A percentile compares a stretch with the other conserved stretches of the same genome.
Conservation (phyloP, 2,888 invertebrate genomes). For the Dryobota labecula region DNA sequence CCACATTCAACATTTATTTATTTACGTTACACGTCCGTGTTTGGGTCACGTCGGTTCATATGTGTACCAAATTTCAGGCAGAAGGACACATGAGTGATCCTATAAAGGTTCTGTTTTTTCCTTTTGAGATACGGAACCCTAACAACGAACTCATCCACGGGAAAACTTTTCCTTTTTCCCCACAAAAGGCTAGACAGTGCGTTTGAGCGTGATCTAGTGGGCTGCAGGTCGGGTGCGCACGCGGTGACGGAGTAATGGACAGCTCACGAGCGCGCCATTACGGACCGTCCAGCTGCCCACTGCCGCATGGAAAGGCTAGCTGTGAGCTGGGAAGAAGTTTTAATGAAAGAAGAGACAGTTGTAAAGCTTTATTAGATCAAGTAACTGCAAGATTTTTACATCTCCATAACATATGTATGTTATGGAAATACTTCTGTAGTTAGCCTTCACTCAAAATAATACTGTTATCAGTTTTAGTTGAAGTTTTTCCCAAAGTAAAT, state of each 20-base stretch:
- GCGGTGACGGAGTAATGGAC: conserved; percentile 80
- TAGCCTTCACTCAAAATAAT: neutral
- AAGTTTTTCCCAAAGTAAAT: neutral
- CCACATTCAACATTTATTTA: no score
- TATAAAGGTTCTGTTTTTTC: no score
- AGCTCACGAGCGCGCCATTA: conserved; percentile 81
- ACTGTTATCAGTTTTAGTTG: neutral
- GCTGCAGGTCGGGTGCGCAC: conserved; percentile 77
- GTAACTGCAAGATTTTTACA: neutral
- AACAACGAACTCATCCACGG: no score
- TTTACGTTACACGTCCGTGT: no score
- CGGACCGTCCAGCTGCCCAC: conserved; percentile 66
- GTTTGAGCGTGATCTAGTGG: conserved; percentile 65
- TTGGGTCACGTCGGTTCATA: no score
- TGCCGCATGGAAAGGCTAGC: conserved; percentile 40
- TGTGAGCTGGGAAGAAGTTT: conserved; percentile 13
- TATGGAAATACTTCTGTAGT: neutral
- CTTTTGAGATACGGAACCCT: no score
- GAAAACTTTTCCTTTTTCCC: neutral
- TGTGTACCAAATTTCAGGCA: no score
- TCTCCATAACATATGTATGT: neutral
- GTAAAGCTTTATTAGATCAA: conserved; percentile 4
- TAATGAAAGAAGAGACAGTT: neutral
- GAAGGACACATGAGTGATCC: no score
- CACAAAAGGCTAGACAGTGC: conserved; percentile 46